Evolutionary conservation across 1,140 invertebrate genomes (phyloP), one percentile per base, ranked within the genome.

Genomic region (Calephelis virginiensis): DNA sequence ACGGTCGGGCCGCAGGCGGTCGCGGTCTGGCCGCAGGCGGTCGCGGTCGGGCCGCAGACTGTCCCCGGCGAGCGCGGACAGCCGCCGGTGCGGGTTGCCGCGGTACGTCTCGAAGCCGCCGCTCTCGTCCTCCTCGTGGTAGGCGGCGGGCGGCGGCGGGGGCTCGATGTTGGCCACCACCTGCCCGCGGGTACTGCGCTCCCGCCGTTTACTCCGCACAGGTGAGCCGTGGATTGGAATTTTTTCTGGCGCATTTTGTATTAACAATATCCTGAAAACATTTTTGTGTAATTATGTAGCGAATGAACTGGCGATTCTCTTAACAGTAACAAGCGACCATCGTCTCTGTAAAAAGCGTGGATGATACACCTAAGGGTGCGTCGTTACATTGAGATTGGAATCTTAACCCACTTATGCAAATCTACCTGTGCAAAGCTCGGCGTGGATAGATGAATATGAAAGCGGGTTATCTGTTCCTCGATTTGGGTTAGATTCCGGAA

Each of bases 241-340:
- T 91, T 96, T 96, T 82, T 97, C 95, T 0, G 96, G 96, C 49
- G 95, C 96, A 89, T 97, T 97, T 92, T 98, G 97, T 75, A 98
- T 97, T 64, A 97, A 94, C 68, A 98, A 96, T 72, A 98, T 96
- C 83, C 95, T 59, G 53, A 38, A 59, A 59, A 28, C 0, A 8
- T 40, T 38, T 37, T 59, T 3, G 8, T 11, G 10, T 6, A 2
- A 11, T 38, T 8, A 6, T 53, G 50, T 11, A 28, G 14, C 10
- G 12, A 28, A 56, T 37, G 11, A 37, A 38, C 28, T 28, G 28
- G 28, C 5, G 28, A 28, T 4, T 28, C 28, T 28, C 28, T 0
- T 28, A 4, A 28, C 28, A 28, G 28, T 28, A 28, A 28, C 28
- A 28, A 28, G 28, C 3, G 28, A 28, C 28, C 28, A 4, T 3